Evolutionary conservation across 2,113 vertebrate species (phyloP), one percentile per base, ranked within the genome.

Genomic region (Himantopus leucocephalus): DNA sequence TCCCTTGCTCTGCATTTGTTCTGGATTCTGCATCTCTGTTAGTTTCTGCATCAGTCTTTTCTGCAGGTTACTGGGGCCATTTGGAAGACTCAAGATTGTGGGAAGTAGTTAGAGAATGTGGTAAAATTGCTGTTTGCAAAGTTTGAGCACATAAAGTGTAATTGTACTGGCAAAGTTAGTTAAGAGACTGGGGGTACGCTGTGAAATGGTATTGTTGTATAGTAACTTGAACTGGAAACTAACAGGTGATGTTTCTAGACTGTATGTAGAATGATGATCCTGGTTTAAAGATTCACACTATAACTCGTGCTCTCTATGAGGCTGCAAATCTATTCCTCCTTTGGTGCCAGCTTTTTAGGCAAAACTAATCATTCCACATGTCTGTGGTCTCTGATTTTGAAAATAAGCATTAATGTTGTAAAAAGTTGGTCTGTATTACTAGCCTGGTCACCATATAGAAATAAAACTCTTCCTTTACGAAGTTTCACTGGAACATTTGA

Each of bases 121-220:
- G 7, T 80, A 14, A 73, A 66, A 18, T 48, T 55, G 3, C 24
- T 72, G 3, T 41, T n/a, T 80, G 8, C 8, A 19, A 45, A 39
- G 4, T 71, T 14, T 55, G n/a, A 71, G 29, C 14, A 22, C 5
- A 29, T n/a, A 4, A 58, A 34, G 4, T 62, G 8, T 9, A 34
- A 30, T 32, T 64, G 5, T 72, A 37, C 19, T 68, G 43, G n/a
- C 17, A 55, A 22, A 27, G 52, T 59, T 62, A 60, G 43, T 50
- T 39, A 47, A 48, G 39, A 56, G 52, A 55, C 29, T 1, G 6
- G 32, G 26, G 32, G 27, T 77, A 29, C 0, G 0, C 59, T 80
- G 10, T 59, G n/a, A 84, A 80, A 39, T 74, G 34, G 3, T 88
- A 13, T 16, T 67, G 14, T 71, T 6, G 41, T 12, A 7, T 52